A percentile compares a stretch with the other conserved stretches of the same genome.
These are phyloP conservation scores for Ramazzottius varieornatus DNA, from an alignment of 2,888 invertebrate genomes.

Conservation along the genomic window DNA sequence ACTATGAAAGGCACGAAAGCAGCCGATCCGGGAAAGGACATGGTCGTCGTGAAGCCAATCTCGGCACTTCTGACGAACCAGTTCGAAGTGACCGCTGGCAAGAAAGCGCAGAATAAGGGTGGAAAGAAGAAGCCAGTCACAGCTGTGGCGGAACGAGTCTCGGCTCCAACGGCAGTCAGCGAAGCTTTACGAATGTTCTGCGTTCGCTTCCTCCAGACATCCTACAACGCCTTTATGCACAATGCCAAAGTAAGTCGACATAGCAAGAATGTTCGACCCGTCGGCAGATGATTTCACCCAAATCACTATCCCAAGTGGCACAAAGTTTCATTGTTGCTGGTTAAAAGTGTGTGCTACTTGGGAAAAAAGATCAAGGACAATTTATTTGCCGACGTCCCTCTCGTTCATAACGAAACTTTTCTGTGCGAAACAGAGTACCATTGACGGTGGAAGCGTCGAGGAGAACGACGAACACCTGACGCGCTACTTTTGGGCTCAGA, in stretches of 20 bases:
- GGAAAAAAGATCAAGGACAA: no score
- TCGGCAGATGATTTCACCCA: no score
- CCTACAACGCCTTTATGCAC: conserved; percentile 74
- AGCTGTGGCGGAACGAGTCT: not conserved
- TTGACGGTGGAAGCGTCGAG: not conserved
- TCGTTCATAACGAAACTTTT: no score
- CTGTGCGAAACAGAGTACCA: not conserved
- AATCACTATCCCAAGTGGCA: no score
- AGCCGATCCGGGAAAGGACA: not conserved
- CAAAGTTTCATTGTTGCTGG: no score
- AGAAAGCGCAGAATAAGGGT: not conserved
- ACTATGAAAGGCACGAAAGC: not conserved
- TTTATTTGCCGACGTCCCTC: no score
- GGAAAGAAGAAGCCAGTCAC: not conserved
- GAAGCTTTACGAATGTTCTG: conserved; percentile 35
- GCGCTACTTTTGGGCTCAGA: conserved; percentile 59
- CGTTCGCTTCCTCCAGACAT: conserved; percentile 61
- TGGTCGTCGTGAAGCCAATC: not conserved
- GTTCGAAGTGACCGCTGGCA: not conserved
- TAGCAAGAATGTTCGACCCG: no score
- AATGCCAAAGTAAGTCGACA: conserved; percentile 53
- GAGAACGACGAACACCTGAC: not conserved
- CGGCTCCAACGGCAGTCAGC: not conserved
- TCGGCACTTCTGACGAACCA: not conserved
- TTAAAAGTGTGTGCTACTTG: no score